Evolutionary conservation across 2,888 invertebrate species (phyloP).

Genomic region (Thalpophila matura): DNA sequence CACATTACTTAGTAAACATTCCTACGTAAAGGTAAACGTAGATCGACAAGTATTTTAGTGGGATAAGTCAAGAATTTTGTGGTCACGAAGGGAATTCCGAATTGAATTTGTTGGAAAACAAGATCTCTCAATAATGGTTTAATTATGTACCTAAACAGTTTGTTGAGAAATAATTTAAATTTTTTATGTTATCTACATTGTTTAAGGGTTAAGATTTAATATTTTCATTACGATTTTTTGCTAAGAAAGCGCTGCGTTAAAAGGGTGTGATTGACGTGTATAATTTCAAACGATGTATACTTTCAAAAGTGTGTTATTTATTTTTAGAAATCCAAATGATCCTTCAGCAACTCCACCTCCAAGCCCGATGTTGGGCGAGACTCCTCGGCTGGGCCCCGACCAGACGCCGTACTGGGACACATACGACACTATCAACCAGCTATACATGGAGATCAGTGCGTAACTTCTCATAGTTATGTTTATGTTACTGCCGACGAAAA

Average conservation of each 20-base stretch:
- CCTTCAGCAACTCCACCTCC: constrained; percentile 91
- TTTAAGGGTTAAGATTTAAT: too few species aligned
- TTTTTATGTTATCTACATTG: too few species aligned
- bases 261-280: too few species aligned
- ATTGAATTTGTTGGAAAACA: constrained; percentile 52
- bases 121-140: constrained; percentile 38
- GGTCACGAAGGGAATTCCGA: constrained; percentile 41
- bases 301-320: too few species aligned
- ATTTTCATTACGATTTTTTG: too few species aligned
- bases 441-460: constrained; percentile 95
- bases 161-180: constrained; percentile 19
- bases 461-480: constrained; percentile 62
- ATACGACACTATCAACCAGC: constrained; percentile 97
- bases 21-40: constrained; percentile 30
- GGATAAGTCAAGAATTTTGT: constrained; percentile 47
- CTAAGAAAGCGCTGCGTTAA: too few species aligned
- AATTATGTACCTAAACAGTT: constrained; percentile 32
- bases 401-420: constrained; percentile 96
- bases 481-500: constrained; percentile 33
- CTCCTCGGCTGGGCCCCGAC: constrained; percentile 82
- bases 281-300: too few species aligned
- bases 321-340: constrained; percentile 92
- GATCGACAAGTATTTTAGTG: constrained; percentile 36
- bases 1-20: constrained; percentile 12
- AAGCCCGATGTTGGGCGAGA: constrained; percentile 82